Conservation (phyloP, 2,888 invertebrate genomes). For the Temnothorax ravouxi region DNA sequence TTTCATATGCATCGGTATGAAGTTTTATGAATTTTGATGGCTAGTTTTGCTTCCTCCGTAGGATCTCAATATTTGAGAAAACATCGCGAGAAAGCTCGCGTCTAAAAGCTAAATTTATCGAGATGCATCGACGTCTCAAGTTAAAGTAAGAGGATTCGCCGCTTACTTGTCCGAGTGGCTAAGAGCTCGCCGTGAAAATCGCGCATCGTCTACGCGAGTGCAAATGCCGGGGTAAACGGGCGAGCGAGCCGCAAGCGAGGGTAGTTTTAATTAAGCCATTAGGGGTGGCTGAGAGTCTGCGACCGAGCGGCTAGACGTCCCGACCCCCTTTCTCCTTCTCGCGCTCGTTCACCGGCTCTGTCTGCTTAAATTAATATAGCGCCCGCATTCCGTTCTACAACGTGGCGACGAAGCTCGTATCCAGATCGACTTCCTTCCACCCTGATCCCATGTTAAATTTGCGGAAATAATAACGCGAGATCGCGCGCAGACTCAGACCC, state of each 20-base stretch:
- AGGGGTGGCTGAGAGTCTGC: conserved; percentile 84
- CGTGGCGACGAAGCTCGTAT: conserved; percentile 63
- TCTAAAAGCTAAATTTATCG: conserved; percentile 25
- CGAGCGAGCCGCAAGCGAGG: conserved; percentile 78
- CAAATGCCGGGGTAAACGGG: conserved; percentile 69
- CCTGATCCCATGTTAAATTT: conserved; percentile 28
- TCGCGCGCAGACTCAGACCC: conserved; percentile 1
- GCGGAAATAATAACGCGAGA: conserved; percentile 55
- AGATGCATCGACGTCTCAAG: conserved; percentile 56
- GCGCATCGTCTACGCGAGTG: conserved; percentile 60
- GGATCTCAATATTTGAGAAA: neutral
- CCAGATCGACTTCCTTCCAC: conserved; percentile 64
- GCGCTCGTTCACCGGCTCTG: conserved; percentile 56
- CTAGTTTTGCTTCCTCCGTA: neutral
- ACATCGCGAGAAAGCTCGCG: neutral
- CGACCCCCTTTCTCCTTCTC: conserved; percentile 62
- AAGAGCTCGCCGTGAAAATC: conserved; percentile 18
- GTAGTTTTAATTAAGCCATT: conserved; percentile 86
- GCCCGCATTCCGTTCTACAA: conserved; percentile 73
- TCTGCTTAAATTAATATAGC: conserved; percentile 84
- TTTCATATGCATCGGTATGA: neutral
- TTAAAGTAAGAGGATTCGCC: conserved; percentile 16
- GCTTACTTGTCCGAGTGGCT: neutral
- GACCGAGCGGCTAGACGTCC: conserved; percentile 78
- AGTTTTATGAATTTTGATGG: neutral